Evolutionary conservation across 2,797 vertebrate genomes (phyloP).

Genomic region (Clarias platycephalus): DNA sequence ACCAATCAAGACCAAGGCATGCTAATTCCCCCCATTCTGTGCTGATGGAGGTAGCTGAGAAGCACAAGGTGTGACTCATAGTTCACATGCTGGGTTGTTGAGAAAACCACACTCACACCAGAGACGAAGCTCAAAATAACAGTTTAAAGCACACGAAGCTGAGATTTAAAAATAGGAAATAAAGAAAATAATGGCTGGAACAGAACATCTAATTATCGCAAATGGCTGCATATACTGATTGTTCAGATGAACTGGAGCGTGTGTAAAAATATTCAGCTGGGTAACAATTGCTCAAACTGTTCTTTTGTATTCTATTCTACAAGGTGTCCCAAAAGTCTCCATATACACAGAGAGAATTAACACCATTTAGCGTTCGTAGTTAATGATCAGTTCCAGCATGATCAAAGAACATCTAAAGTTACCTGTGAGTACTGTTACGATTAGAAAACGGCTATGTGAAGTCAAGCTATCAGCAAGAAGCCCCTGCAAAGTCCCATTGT

Average conservation of each 20-base stretch:
- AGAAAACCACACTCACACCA: constrained; percentile 52
- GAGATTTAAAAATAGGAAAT: background rate
- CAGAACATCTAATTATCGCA: background rate
- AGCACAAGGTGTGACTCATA: constrained; percentile 51
- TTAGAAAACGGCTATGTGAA: no score
- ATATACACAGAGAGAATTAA: no score
- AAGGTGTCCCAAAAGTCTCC: no score
- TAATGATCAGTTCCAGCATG: no score
- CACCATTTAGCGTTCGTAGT: no score
- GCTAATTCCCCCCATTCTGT: background rate
- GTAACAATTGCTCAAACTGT: background rate
- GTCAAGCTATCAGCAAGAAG: no score
- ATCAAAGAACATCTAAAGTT: no score
- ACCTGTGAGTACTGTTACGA: no score
- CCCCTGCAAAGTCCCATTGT: no score
- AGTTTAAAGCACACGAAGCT: constrained; percentile 15
- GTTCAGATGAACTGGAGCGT: background rate
- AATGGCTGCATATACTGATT: background rate
- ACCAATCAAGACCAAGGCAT: background rate
- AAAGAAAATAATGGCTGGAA: background rate
- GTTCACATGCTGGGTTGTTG: constrained; percentile 68
- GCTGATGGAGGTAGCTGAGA: constrained; percentile 59
- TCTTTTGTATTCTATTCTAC: background rate
- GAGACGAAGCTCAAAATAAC: constrained; percentile 49
- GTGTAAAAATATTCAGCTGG: constrained; percentile 14